Evolutionary conservation across 2,888 invertebrate species (phyloP).

Genomic region (Patella caerulea): DNA sequence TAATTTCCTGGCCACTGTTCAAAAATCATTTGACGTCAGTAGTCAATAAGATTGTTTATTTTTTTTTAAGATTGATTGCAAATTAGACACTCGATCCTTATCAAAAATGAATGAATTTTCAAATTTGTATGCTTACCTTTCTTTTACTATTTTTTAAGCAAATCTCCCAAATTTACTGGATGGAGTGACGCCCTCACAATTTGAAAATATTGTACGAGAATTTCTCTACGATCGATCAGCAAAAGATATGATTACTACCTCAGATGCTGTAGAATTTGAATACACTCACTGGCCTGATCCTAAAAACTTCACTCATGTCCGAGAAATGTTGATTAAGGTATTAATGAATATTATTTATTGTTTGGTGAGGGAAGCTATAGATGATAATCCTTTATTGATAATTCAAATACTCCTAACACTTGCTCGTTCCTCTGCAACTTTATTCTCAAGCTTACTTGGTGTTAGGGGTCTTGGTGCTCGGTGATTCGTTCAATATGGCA

Average conservation of each 20-base stretch:
- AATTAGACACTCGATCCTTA: too few relatives aligned
- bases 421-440: too few relatives aligned
- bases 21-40: too few relatives aligned
- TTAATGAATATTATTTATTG: conserved; percentile 27
- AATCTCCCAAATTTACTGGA: conserved; percentile 55
- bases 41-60: not conserved
- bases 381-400: too few relatives aligned
- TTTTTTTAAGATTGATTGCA: too few relatives aligned
- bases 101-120: not conserved
- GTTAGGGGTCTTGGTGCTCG: too few relatives aligned
- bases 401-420: too few relatives aligned
- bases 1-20: too few relatives aligned
- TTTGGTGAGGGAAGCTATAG: too few relatives aligned
- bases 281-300: conserved; percentile 72
- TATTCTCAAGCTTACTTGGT: too few relatives aligned
- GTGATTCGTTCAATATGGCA: too few relatives aligned
- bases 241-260: conserved; percentile 51
- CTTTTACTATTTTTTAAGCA: conserved; percentile 43
- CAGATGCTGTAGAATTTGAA: conserved; percentile 66
- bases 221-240: conserved; percentile 58
- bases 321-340: conserved; percentile 67
- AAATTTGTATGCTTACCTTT: not conserved
- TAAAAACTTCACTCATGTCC: conserved; percentile 61
- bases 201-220: conserved; percentile 58
- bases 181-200: conserved; percentile 55